Percentiles rank a stretch among this genome's conserved stretches.
phyloP scores from a whole-genome alignment of 2,888 invertebrate genomes.

The Parapristionchus giblindavisi region DNA sequence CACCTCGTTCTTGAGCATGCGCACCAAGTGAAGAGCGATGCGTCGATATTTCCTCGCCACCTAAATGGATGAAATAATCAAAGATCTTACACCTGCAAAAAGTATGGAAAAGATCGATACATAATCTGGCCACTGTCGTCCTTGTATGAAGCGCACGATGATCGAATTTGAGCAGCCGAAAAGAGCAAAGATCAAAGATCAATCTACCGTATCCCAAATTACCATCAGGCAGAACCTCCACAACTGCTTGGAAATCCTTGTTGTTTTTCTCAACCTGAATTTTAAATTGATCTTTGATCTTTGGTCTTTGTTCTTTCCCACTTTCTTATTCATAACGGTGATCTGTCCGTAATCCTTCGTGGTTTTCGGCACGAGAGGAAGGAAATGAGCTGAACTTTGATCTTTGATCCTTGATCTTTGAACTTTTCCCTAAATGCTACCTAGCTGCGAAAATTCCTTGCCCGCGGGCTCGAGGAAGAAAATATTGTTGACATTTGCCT shows the following conservation, averaged over 20 bases:
- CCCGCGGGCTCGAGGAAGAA: constrained; percentile 29
- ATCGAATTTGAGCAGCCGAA: constrained; percentile 19
- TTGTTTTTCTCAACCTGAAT: constrained; percentile 1
- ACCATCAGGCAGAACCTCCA: constrained; percentile 31
- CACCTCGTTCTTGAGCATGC: constrained; percentile 32
- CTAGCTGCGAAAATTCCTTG: constrained; percentile 2
- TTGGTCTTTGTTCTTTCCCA: neutral
- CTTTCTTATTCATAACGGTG: constrained; percentile 25
- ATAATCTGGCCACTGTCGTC: constrained; percentile 20
- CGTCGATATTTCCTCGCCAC: constrained; percentile 16
- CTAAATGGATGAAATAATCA: neutral
- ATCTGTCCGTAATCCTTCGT: constrained; percentile 29
- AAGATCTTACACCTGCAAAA: too few relatives aligned
- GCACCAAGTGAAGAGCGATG: constrained; percentile 25
- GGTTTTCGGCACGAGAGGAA: constrained; percentile 8
- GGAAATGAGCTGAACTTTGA: constrained; percentile 33
- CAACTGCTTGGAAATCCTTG: constrained; percentile 29
- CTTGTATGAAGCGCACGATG: too few relatives aligned
- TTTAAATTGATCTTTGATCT: neutral
- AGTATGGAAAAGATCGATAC: too few relatives aligned
- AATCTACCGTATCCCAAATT: neutral
- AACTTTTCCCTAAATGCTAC: neutral
- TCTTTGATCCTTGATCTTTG: too few relatives aligned
- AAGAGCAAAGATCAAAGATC: constrained; percentile 26
- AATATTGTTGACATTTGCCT: constrained; percentile 23